Percentiles rank a stretch among this genome's conserved stretches.
phyloP scores from a whole-genome alignment of 2,888 invertebrate genomes.

The Scaptodrosophila latifasciaeformis region DNA sequence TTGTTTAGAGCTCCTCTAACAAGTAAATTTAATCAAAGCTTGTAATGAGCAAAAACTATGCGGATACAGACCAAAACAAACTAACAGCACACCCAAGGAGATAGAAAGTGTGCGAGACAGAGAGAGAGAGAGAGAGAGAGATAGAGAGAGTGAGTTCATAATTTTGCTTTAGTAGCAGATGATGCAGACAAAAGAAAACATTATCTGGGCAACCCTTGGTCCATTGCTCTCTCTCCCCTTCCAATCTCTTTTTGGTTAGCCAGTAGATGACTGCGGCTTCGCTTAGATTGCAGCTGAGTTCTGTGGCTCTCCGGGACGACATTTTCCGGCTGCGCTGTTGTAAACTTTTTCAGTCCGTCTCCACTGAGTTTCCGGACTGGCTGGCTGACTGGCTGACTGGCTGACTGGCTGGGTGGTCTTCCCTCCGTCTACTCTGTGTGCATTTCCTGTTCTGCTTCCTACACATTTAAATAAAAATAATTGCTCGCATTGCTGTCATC shows the following conservation, averaged over 20 bases:
- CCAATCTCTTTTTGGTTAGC: too few species aligned
- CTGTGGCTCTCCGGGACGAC: too few species aligned
- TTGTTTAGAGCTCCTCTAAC: neutral
- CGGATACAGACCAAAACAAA: too few species aligned
- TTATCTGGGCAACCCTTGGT: neutral
- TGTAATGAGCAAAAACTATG: constrained; percentile 47
- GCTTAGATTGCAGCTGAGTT: neutral
- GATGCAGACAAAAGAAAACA: neutral
- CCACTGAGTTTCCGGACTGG: too few species aligned
- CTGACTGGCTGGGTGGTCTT: too few species aligned
- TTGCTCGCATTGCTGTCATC: constrained; percentile 23
- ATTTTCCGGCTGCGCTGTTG: neutral
- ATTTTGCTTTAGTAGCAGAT: neutral
- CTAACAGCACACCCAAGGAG: too few species aligned
- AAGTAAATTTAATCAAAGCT: constrained; percentile 38
- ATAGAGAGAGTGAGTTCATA: neutral
- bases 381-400: too few species aligned
- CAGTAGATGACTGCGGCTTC: neutral
- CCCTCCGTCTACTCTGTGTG: constrained; percentile 23
- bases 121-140: too few species aligned
- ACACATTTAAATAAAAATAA: constrained; percentile 23
- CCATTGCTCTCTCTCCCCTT: neutral
- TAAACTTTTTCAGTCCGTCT: neutral
- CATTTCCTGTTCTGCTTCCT: neutral
- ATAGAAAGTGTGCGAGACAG: too few species aligned